These are phyloP conservation scores for Myotis vivesi DNA, from an alignment of 2,797 vertebrate species.

Conservation along the genomic window DNA sequence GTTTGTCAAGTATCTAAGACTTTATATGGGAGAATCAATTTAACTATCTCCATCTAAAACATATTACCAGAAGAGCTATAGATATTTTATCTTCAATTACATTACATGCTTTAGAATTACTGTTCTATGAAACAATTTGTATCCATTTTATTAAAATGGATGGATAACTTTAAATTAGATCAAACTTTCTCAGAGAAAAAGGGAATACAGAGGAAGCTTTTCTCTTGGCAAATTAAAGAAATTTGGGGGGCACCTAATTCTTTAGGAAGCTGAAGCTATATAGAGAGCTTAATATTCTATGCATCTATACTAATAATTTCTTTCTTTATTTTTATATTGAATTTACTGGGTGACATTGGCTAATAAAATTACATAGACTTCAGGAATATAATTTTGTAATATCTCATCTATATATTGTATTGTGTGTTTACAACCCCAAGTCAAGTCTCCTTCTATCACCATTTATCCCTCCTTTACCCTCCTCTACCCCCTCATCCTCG, in stretches of 20 bases:
- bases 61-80: neutral
- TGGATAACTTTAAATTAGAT: neutral
- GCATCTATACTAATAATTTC: neutral
- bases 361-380: neutral
- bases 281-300: neutral
- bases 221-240: neutral
- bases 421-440: neutral
- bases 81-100: neutral
- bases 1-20: neutral
- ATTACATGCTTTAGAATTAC: neutral
- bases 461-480: neutral
- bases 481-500: fast-evolving
- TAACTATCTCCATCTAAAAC: neutral
- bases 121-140: neutral
- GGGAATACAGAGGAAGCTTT: neutral
- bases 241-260: neutral
- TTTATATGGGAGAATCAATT: neutral
- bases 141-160: neutral
- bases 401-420: neutral
- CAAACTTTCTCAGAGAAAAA: neutral
- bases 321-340: neutral
- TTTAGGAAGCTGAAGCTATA: neutral
- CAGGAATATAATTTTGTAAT: neutral
- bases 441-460: neutral
- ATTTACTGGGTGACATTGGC: neutral